Evolutionary conservation across 2,888 invertebrate genomes (phyloP), one percentile per base, ranked within the genome.

Genomic region (Pseudanteris insignis): DNA sequence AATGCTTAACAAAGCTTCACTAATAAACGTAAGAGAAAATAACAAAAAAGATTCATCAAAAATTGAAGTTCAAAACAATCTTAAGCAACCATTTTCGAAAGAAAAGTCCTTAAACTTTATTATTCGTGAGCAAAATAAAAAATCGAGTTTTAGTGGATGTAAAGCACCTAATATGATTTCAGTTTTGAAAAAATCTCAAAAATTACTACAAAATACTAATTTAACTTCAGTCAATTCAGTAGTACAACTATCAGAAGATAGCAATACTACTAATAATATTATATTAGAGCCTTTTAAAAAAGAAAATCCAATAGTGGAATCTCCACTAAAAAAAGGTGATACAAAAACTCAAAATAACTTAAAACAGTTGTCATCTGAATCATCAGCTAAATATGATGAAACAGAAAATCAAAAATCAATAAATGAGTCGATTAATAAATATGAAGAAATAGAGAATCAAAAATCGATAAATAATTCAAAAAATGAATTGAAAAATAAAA

Each of bases 161-260:
- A 26, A 26, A 5, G 7, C 8, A 26, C 8, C 26, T 8, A 26
- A 26, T n/a, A 26, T 26, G 29, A 11, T 29, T 3, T 29, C 29
- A 11, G 29, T 29, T 29, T 29, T 29, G 29, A 29, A 29, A 11
- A 9, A 29, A 29, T 11, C 29, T 4, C 9, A 29, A 29, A 29
- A 2, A 11, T 29, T n/a, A n/a, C 9, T n/a, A 26, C 26, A 26
- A n/a, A 4, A 26, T n/a, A 2, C 26, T n/a, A 5, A 2, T 2
- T n/a, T 2, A 26, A 26, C 26, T 21, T 21, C 21, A 21, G 21
- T 21, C 21, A 21, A 21, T 7, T 7, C 21, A 21, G 7, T 3
- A 21, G 21, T 21, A 5, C 21, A 5, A 21, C 21, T 3, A 21
- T 21, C 3, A 21, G 3, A 21, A 21, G 21, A 21, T 7, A 7